phyloP scores from a whole-genome alignment of 1,140 invertebrate genomes.

The Phymorhynchus buccinoides region DNA sequence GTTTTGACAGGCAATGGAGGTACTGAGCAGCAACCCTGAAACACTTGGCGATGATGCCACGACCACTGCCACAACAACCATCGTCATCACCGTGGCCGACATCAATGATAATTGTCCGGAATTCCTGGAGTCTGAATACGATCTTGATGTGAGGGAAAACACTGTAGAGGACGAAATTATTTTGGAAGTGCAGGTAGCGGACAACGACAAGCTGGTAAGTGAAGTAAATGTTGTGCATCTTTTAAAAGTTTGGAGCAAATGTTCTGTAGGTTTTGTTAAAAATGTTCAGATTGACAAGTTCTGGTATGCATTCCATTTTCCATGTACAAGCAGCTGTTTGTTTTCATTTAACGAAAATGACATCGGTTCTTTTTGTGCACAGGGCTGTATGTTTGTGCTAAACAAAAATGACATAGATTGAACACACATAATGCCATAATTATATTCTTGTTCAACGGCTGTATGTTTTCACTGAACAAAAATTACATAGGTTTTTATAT shows the following conservation, averaged over 20 bases:
- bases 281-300: background rate
- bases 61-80: slow-evolving; percentile 48
- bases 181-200: slow-evolving; percentile 54
- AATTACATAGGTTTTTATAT: too few relatives aligned
- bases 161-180: slow-evolving; percentile 48
- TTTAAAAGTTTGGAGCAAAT: too few relatives aligned
- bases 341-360: too few relatives aligned
- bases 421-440: too few relatives aligned
- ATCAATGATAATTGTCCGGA: slow-evolving; percentile 60
- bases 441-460: too few relatives aligned
- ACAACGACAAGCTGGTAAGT: slow-evolving; percentile 56
- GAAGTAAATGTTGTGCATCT: too few relatives aligned
- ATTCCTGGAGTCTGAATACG: slow-evolving; percentile 49
- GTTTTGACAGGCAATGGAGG: slow-evolving; percentile 56
- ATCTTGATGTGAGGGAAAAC: slow-evolving; percentile 51
- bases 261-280: slow-evolving; percentile 60
- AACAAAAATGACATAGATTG: too few relatives aligned
- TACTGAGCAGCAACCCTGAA: slow-evolving; percentile 35
- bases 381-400: too few relatives aligned
- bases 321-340: background rate
- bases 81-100: slow-evolving; percentile 55
- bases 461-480: too few relatives aligned
- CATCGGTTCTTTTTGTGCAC: too few relatives aligned
- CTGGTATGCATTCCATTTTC: background rate
- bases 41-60: slow-evolving; percentile 46